Percentiles rank a stretch among this genome's conserved stretches.
phyloP scores from a whole-genome alignment of 2,797 vertebrate species.

The Girardinus metallicus region DNA sequence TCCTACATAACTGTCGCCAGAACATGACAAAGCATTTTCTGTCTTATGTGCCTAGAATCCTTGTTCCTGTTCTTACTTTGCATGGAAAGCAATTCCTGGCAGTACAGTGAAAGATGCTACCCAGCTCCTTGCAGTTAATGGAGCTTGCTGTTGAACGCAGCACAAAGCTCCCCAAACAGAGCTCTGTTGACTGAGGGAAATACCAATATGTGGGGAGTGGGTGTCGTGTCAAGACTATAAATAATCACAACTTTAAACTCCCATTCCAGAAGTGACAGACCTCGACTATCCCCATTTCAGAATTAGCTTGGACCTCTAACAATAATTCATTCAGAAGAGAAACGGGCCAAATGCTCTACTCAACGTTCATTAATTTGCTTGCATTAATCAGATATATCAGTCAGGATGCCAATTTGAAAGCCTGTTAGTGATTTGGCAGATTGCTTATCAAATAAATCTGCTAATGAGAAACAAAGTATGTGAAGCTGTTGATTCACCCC shows the following conservation, averaged over 20 bases:
- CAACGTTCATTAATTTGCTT: conserved; percentile 48
- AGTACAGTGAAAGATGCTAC: conserved; percentile 34
- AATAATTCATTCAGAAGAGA: conserved; percentile 59
- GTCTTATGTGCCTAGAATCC: not conserved
- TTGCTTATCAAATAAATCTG: conserved; percentile 33
- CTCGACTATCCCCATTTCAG: conserved; percentile 32
- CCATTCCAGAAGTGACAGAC: conserved; percentile 49
- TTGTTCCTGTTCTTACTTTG: not conserved
- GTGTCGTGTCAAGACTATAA: conserved; percentile 77
- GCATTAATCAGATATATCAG: conserved; percentile 28
- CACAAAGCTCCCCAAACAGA: conserved; percentile 1
- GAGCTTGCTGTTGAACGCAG: conserved; percentile 53
- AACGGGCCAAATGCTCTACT: conserved; percentile 41
- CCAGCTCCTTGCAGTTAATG: conserved; percentile 65
- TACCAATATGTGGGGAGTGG: conserved; percentile 66
- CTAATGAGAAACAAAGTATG: conserved; percentile 42
- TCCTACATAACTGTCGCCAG: not conserved
- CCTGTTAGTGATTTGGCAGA: conserved; percentile 40
- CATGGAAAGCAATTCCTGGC: conserved; percentile 25
- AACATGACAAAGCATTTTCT: not conserved
- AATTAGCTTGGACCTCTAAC: conserved; percentile 67
- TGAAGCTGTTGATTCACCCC: conserved; percentile 42
- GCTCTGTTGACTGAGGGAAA: too few species aligned
- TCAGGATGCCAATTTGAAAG: conserved; percentile 20
- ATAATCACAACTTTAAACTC: conserved; percentile 66